These are phyloP conservation scores for Caretta caretta DNA, from an alignment of 2,113 vertebrate genomes.

Conservation along the genomic window DNA sequence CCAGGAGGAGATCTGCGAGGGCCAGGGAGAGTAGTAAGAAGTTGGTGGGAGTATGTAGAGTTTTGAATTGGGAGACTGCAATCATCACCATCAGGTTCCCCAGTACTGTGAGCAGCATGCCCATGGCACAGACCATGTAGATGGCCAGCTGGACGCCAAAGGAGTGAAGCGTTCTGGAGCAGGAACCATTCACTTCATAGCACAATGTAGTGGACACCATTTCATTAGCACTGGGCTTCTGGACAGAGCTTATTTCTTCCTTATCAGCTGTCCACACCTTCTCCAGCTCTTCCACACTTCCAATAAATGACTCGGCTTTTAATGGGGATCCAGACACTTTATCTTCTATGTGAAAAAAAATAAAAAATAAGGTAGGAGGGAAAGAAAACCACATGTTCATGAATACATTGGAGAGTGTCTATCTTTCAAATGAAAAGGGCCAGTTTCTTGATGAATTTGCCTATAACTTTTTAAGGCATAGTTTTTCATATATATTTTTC, in stretches of 20 bases:
- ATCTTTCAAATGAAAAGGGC: neutral
- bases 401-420: neutral
- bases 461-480: neutral
- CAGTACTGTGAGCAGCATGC: slow-evolving; percentile 38
- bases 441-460: neutral
- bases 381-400: neutral
- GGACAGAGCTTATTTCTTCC: slow-evolving; percentile 16
- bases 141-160: slow-evolving; percentile 42
- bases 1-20: slow-evolving; percentile 64
- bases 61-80: slow-evolving; percentile 66
- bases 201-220: neutral
- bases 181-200: slow-evolving; percentile 75
- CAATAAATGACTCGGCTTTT: neutral
- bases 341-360: neutral
- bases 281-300: neutral
- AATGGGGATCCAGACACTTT: neutral
- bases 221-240: neutral
- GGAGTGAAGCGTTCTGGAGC: slow-evolving; percentile 55
- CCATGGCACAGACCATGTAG: slow-evolving; percentile 56
- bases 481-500: neutral
- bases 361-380: neutral
- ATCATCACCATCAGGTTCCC: slow-evolving; percentile 71
- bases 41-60: slow-evolving; percentile 69
- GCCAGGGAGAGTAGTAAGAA: slow-evolving; percentile 67
- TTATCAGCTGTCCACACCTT: neutral